Percentiles rank a stretch among this genome's conserved stretches.
These are phyloP conservation scores for Pempheris klunzingeri DNA, from an alignment of 2,797 vertebrate species.

Conservation along the genomic window DNA sequence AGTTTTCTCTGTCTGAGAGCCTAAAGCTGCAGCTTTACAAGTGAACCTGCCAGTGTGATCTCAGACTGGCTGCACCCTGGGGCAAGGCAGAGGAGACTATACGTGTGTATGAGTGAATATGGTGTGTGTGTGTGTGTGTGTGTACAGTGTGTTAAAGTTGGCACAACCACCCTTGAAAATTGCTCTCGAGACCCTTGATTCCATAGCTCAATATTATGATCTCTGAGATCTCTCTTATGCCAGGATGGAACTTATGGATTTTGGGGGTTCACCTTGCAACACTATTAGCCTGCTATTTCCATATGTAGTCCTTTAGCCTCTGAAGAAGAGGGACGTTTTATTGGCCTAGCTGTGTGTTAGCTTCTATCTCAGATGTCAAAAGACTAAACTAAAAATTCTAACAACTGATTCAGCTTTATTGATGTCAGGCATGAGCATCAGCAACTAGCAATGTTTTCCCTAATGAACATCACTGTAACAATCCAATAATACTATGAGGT, in stretches of 20 bases:
- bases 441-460: conserved; percentile 7
- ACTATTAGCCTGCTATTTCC: conserved; percentile 70
- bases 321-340: conserved; percentile 37
- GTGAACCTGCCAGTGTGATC: conserved; percentile 86
- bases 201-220: conserved; percentile 80
- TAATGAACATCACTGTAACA: conserved; percentile 39
- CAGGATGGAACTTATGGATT: conserved; percentile 74
- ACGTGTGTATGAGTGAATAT: conserved; percentile 64
- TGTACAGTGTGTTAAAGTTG: conserved; percentile 70
- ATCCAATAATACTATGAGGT: conserved; percentile 38
- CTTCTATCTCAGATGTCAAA: conserved; percentile 34
- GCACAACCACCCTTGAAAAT: conserved; percentile 82
- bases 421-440: conserved; percentile 21
- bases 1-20: conserved; percentile 80
- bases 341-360: conserved; percentile 35
- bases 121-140: conserved; percentile 48
- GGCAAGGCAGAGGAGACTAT: conserved; percentile 84
- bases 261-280: conserved; percentile 55
- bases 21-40: conserved; percentile 85
- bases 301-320: conserved; percentile 67
- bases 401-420: conserved; percentile 42
- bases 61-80: conserved; percentile 84
- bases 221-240: conserved; percentile 69
- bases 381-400: conserved; percentile 30
- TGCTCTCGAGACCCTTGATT: conserved; percentile 83